These are phyloP conservation scores for Brachionus plicatilis DNA, from an alignment of 1,140 invertebrate species.

Conservation along the genomic window DNA sequence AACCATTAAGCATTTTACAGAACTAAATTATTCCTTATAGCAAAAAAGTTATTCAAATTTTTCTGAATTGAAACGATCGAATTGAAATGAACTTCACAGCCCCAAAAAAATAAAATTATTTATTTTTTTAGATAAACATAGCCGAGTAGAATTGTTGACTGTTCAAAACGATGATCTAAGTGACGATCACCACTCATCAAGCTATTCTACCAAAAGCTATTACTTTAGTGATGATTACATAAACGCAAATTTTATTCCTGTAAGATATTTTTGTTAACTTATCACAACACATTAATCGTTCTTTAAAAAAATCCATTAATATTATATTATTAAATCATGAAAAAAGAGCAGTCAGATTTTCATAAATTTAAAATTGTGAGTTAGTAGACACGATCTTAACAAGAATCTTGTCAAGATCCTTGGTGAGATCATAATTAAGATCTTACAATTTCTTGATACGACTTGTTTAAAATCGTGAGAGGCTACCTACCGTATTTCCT, in stretches of 20 bases:
- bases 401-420: too few species aligned
- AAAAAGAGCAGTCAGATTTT: not conserved
- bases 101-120: not conserved
- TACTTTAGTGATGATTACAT: conserved; percentile 72
- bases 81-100: too few species aligned
- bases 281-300: not conserved
- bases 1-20: too few species aligned
- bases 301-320: not conserved
- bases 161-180: not conserved
- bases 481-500: too few species aligned
- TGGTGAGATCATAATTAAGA: too few species aligned
- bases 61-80: too few species aligned
- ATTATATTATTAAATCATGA: not conserved
- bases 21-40: too few species aligned
- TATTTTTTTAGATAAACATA: conserved; percentile 5
- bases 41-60: too few species aligned
- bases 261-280: not conserved
- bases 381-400: too few species aligned
- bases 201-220: not conserved
- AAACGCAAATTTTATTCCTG: conserved; percentile 70
- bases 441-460: too few species aligned
- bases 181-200: conserved; percentile 44
- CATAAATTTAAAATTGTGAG: too few species aligned
- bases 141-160: not conserved
- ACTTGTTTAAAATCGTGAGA: too few species aligned